Base-by-base conservation (phyloP, 2,797 vertebrate genomes). In the Brachymystax lenok region DNA sequence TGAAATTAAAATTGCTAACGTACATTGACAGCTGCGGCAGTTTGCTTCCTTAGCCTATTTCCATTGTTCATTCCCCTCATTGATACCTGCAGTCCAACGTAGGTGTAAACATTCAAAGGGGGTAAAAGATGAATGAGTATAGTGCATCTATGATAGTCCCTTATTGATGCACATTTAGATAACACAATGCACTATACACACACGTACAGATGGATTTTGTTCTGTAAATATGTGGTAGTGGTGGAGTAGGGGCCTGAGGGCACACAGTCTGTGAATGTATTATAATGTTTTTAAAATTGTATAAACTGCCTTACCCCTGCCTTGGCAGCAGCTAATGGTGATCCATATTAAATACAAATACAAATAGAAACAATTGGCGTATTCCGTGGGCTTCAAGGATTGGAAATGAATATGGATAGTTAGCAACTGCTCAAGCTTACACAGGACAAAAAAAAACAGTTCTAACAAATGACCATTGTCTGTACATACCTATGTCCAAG, bases 401-500 rank as follows among this genome's bases (percentile, higher is more conserved):
- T 83, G 64, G 82, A 87, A 86, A 86, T 86, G 75, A 81, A 88
- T 84, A 89, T 69, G 78, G 82, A 86, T 74, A 72, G 82, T 87
- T 86, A 77, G 86, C 83, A 78, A 77, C 74, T 69, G 80, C 81
- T 85, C 72, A 77, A 74, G 79, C 84, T 77, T 82, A 90, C 74
- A 88, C 35, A 66, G 50, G 24, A 72, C 63, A 71, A 52, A 87
- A 88, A 80, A 74, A 87, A 85, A 82, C 70, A 67, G 75, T 17
- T 71, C 73, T 76, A 81, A 77, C 75, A 88, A 86, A 85, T 86
- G 87, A 84, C 77, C 89, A 85, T 83, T 82, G 83, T 85, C 86
- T 79, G 74, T 72, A 77, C 79, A 84, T 71, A 75, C 79, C 76
- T 67, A 78, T 19, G 52, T 79, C 82, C 78, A 86, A 79, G 80